Conservation (phyloP, 2,113 vertebrate genomes). For the Pseudorectes ferrugineus region DNA sequence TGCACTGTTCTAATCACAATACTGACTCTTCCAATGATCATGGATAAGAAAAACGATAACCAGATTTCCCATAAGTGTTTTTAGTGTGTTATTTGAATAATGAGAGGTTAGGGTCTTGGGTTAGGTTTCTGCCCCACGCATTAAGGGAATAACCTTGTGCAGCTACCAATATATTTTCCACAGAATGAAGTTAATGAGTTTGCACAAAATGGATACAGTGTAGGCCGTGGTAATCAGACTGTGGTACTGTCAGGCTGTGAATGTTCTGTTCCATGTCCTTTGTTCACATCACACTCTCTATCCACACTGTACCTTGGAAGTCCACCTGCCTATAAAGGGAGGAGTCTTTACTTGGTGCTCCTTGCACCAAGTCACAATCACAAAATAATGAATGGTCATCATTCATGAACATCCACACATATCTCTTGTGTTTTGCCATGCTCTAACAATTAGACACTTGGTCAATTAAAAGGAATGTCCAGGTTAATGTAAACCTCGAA, state of each 20-base stretch:
- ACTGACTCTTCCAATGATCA: not conserved
- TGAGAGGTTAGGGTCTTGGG: not conserved
- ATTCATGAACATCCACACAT: conserved; percentile 13
- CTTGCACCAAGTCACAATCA: not conserved
- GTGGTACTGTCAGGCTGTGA: not conserved
- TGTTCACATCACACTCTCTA: not conserved
- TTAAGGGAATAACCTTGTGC: not conserved
- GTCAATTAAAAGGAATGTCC: conserved; percentile 33
- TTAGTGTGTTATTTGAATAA: not conserved
- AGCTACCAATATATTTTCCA: not conserved
- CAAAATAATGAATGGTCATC: conserved; percentile 26
- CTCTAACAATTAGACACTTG: conserved; percentile 1
- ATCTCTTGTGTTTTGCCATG: not conserved
- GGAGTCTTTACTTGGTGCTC: not conserved
- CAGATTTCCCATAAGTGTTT: not conserved
- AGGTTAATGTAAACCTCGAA: conserved; percentile 19
- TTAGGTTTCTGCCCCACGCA: not conserved
- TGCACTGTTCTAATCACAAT: not conserved
- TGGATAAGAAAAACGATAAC: not conserved
- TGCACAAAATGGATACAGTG: not conserved
- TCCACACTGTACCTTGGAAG: not conserved
- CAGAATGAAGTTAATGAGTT: not conserved
- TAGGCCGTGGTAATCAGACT: not conserved
- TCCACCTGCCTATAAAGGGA: not conserved
- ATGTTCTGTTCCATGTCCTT: not conserved